A percentile compares a stretch with the other conserved stretches of the same genome.
Conservation (phyloP, 2,888 invertebrate genomes). For the Cosmia trapezina region DNA sequence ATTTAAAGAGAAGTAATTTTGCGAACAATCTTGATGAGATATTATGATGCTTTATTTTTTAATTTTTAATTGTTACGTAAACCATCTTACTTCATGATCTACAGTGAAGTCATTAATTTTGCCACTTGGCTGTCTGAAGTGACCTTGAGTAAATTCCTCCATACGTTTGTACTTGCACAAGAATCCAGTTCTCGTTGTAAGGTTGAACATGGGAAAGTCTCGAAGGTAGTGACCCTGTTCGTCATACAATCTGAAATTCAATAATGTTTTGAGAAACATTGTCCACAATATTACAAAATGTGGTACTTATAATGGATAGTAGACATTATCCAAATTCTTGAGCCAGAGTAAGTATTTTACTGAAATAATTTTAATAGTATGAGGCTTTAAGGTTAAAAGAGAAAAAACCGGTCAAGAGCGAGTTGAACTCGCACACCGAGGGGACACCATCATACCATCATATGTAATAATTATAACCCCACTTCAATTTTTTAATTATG, state of each 20-base stretch:
- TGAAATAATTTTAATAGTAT: not conserved
- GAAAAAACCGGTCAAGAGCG: too few relatives aligned
- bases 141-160: conserved; percentile 24
- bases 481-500: too few relatives aligned
- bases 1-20: not conserved
- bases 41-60: not conserved
- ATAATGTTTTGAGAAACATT: not conserved
- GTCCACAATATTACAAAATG: not conserved
- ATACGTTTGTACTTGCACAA: conserved; percentile 19
- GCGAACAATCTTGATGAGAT: not conserved
- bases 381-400: too few relatives aligned
- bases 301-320: too few relatives aligned
- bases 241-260: conserved; percentile 41
- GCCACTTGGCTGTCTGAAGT: conserved; percentile 33
- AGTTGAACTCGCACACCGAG: too few relatives aligned
- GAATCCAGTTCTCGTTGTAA: conserved; percentile 28
- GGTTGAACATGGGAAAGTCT: conserved; percentile 5
- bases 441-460: too few relatives aligned
- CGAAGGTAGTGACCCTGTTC: conserved; percentile 1
- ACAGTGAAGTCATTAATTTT: conserved; percentile 6
- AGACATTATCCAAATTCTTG: not conserved
- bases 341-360: not conserved
- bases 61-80: too few relatives aligned
- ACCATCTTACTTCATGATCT: conserved; percentile 30
- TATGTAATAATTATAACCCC: too few relatives aligned